Base-by-base conservation (phyloP, 2,797 vertebrate genomes). In the Urophycis tenuis region DNA sequence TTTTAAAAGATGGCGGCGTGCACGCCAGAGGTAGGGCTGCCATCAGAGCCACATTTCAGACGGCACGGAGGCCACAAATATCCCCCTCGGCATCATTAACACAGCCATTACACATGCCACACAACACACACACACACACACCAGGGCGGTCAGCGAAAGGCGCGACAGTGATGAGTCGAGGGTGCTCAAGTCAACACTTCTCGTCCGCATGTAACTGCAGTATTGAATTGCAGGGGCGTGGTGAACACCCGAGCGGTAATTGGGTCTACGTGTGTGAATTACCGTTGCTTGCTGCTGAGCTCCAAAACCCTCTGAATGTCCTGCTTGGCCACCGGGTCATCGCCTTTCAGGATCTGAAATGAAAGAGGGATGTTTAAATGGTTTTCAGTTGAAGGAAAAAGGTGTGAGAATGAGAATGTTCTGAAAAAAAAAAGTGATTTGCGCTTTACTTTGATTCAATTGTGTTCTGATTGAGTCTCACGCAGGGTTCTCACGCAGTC, bases 281-380 rank as follows among this genome's bases (percentile, higher is more conserved):
- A 99, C 98, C 96, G 97, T 91, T 98, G 96, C 84, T 96, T 98
- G 91, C 96, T 94, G 88, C 96, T 95, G 88, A 98, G 91, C 88
- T 97, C 96, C 93, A 99, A 91, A 84, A 99, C 96, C 83, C 95
- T 95, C 89, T 97, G 95, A 71, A 98, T 94, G 81, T 98, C 95
- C 78, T 85, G 95, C 94, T 96, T 97, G 79, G 96, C 88, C 70
- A 96, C 95, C 1, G 93, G 93, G 85, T 96, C 96, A 81, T 94
- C 95, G 67, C 93, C 96, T 94, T 96, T 98, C 92, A 97, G 90
- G 64, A 94, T 92, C 98, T 99, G 79, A 84, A 83, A 92, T 82
- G n/a, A 74, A 82, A 91, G 87, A 77, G 85, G 76, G n/a, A 53
- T 1, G 49, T 53, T 53, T 53, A 45, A 3, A 45, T 17, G 41